phyloP scores from a whole-genome alignment of 2,797 vertebrate species.

The Tenualosa thibaudeaui region DNA sequence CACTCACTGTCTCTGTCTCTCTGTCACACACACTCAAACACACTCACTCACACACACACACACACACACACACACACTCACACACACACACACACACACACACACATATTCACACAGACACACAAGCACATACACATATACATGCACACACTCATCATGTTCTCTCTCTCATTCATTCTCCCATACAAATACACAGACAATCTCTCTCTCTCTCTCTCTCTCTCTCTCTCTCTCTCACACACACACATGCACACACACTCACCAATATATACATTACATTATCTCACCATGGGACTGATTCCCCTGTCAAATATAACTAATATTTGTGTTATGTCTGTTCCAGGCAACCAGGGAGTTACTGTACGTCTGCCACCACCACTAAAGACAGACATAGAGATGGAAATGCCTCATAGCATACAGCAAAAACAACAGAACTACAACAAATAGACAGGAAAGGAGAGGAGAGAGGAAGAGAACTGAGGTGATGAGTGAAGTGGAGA shows the following conservation, averaged over 20 bases:
- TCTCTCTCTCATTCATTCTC: background rate
- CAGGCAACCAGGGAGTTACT: no score
- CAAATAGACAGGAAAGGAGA: background rate
- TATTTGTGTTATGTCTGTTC: no score
- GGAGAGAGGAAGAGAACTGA: background rate
- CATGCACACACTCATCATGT: no score
- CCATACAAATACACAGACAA: background rate
- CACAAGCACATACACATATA: background rate
- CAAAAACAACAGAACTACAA: no score
- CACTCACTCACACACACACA: conserved; percentile 2
- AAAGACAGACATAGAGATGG: no score
- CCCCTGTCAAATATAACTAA: no score
- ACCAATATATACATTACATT: background rate
- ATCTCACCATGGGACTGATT: no score
- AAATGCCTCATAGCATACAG: no score
- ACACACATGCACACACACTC: background rate
- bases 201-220: no score
- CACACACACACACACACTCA: conserved; percentile 18
- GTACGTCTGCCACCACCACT: no score
- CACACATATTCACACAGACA: background rate
- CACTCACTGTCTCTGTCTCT: no score
- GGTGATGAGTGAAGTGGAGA: background rate
- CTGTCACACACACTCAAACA: background rate
- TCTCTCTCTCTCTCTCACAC: background rate
- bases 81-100: background rate